Base-by-base conservation (phyloP, 1,140 invertebrate species). In the Drosophila lowei region DNA sequence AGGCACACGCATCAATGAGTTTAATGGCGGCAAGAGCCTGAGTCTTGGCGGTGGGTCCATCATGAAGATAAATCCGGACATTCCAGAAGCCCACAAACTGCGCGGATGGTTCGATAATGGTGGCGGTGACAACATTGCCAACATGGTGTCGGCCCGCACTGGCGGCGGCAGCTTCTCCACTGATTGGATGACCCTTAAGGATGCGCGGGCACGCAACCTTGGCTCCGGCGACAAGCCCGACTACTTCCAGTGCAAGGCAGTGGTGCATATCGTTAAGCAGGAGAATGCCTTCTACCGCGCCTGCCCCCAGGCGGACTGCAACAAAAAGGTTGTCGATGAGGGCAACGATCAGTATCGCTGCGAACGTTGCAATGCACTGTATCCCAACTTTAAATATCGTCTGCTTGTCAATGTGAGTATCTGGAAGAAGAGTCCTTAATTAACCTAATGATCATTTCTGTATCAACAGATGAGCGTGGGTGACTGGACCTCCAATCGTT, bases 301-400 rank as follows among this genome's bases (percentile, higher is more conserved):
- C 1, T 99, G 98, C 84, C 96, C 97, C 0, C 93, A 93, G 57
- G 93, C 95, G 9, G 93, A 94, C 43, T 99, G 98, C 91, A 98
- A 98, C 83, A 99, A 99, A 89, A 99, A 99, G 92, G 94, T 97
- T 1, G 92, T 98, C 25, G 98, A 99, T 92, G 89, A 91, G 50
- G 94, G 95, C 47, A 97, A 98, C 91, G 97, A 96, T 6, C 93
- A 95, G 74, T 99, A 95, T 90, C 93, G 97, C 65, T 99, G 99
- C 91, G 98, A 99, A 91, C 99, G 99, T 91, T 99, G 98, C 91
- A 94, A 95, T 70, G 93, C 94, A 48, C 96, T 97, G 63, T 97
- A 94, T 90, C 94, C 95, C 0, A 95, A 96, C 74, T 99, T 95
- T 89, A 97, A 96, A 77, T 98, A 97, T 92, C 93, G 98, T 47